phyloP scores from a whole-genome alignment of 2,113 vertebrate genomes.

The Genyomyrus donnyi region DNA sequence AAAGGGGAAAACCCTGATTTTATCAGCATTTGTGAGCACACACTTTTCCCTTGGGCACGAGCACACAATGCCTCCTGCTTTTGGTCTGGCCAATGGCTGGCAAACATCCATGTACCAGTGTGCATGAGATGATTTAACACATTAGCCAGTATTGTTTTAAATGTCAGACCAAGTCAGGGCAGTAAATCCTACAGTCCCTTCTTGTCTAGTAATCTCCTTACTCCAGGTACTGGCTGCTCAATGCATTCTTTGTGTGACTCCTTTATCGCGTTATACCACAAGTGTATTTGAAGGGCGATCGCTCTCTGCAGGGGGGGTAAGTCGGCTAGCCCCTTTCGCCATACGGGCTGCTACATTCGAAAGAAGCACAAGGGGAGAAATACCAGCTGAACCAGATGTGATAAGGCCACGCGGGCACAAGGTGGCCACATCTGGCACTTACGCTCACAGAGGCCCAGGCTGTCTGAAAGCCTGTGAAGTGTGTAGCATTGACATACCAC shows the following conservation, averaged over 20 bases:
- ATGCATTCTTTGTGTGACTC: background rate
- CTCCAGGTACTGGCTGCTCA: background rate
- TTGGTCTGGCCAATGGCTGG: background rate
- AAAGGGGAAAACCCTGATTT: background rate
- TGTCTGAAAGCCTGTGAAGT: background rate
- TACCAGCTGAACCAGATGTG: background rate
- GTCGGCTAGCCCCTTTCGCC: background rate
- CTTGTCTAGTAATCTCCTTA: background rate
- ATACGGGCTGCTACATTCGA: background rate
- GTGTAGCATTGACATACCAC: background rate
- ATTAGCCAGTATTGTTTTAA: slow-evolving; percentile 19
- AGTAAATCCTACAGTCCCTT: background rate
- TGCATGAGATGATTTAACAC: background rate
- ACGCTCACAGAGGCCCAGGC: background rate
- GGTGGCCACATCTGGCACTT: background rate
- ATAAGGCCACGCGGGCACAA: background rate
- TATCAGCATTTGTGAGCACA: slow-evolving; percentile 5
- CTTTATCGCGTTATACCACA: background rate
- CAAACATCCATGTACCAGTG: background rate
- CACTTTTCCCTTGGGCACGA: background rate
- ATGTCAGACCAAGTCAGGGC: background rate
- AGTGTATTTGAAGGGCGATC: background rate
- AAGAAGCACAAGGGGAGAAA: background rate
- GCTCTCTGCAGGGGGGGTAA: background rate
- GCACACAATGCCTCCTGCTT: background rate